Base-by-base conservation (phyloP, 2,888 invertebrate genomes). In the Dryadula phaetusa region DNA sequence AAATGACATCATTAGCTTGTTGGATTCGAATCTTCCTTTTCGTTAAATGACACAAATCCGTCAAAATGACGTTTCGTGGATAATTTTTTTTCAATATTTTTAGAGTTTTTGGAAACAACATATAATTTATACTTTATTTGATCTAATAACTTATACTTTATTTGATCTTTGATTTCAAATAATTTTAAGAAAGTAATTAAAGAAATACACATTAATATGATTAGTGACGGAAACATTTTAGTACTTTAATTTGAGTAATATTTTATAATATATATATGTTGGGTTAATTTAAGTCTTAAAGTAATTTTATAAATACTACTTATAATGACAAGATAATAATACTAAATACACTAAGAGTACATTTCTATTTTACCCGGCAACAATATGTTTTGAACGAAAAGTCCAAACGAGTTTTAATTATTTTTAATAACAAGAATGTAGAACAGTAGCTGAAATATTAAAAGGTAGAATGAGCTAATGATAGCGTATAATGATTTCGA, bases 401-500 rank as follows among this genome's bases (percentile, higher is more conserved):
- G 10, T 52, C 10, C 28, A 52, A 52, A 52, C 52, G 28, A 28
- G 52, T 52, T 52, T 62, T 16, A 44, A 32, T 62, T 54, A 40
- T 66, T 63, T 44, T 62, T 58, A 60, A 62, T 52, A 62, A 65
- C n/a, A 66, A 34, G 14, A 46, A 14, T 32, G 32, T 58, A 60
- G 61, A 72, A 69, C 72, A 72, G 70, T 69, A 68, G 72, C 67
- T 64, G 65, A 56, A 53, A 61, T 66, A 66, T 72, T 65, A 68
- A 67, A 67, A 69, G 52, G 61, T 66, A 73, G 52, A 49, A 64
- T 65, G 62, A 34, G 20, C 62, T 72, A 74, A 80, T 78, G 83
- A 81, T 80, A 79, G 76, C 72, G 72, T 71, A 72, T 67, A 82
- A 85, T 84, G 81, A 83, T 79, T 72, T 67, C 81, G 66, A 82